Base-by-base conservation (phyloP, 2,113 vertebrate genomes). In the Bubo blakistoni region DNA sequence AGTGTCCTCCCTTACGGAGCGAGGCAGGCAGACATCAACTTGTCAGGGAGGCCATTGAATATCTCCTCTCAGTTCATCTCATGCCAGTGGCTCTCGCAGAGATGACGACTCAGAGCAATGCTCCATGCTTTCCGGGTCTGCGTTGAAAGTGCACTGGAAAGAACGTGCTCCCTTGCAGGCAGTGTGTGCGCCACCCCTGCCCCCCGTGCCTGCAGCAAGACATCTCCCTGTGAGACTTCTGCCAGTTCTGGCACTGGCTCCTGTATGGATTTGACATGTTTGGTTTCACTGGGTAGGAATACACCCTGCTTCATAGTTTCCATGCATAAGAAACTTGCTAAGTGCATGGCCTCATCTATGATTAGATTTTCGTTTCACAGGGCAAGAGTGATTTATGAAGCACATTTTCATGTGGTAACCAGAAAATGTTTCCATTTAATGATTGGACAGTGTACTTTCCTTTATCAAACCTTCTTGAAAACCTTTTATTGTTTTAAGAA, bases 361-460 rank as follows among this genome's bases (percentile, higher is more conserved):
- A 84, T 92, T 86, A 91, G 80, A 74, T 91, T 88, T 88, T 92
- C 1, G 1, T 93, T 96, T 86, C 86, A 74, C 26, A 18, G 59
- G 38, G 29, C 42, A 88, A 29, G 38, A 63, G 52, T 86, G 90
- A 96, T 96, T 93, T 94, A 93, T 86, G 90, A 67, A 81, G 52
- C 44, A 59, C 59, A 86, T 96, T 92, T 96, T 93, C 80, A 74
- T 29, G 42, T 84, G 55, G 67, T 78, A 82, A 63, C 92, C 86
- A 86, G 86, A 93, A 90, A 86, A 76, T 20, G 36, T 81, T 93
- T 93, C 76, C 76, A 84, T 93, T 96, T 91, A 86, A 92, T 84
- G 80, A 88, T 7, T 83, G 55, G 44, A 71, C 52, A 66, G 52
- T 65, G 34, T 81, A 81, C 82, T 96, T 96, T 58, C 40, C 76